phyloP scores from a whole-genome alignment of 2,888 invertebrate species.

The Allacma fusca region DNA sequence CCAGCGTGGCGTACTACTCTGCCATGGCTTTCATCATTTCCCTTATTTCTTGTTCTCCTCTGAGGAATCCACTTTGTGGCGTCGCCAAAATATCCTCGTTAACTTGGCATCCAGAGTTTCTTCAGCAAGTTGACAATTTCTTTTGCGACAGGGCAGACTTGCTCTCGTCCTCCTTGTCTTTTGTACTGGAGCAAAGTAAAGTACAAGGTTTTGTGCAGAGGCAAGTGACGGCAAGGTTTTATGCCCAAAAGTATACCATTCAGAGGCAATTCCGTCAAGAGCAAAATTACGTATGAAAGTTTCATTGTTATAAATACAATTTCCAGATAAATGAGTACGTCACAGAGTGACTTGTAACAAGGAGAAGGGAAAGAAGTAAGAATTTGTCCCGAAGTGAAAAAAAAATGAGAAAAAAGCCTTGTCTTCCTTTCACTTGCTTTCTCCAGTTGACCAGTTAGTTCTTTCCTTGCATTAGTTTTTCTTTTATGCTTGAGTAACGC shows the following conservation, averaged over 20 bases:
- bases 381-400: conserved; percentile 13
- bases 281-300: conserved; percentile 24
- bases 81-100: conserved; percentile 27
- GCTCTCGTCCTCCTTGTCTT: no score
- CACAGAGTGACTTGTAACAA: neutral
- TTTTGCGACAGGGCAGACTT: neutral
- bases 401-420: neutral
- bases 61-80: conserved; percentile 22
- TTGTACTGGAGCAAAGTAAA: no score
- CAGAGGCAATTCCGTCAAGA: conserved; percentile 2
- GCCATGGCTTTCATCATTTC: conserved; percentile 10
- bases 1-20: neutral
- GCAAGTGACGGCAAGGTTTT: no score
- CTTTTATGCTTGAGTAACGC: conserved; percentile 7
- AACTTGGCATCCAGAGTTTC: conserved; percentile 19
- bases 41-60: neutral
- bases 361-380: neutral
- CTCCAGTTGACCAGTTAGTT: conserved; percentile 24
- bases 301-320: conserved; percentile 26
- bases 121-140: conserved; percentile 21
- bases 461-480: conserved; percentile 10
- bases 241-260: neutral
- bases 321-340: conserved; percentile 24
- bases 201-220: no score
- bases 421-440: conserved; percentile 12